These are phyloP conservation scores for Eupleurogrammus muticus DNA, from an alignment of 2,797 vertebrate species.

Conservation along the genomic window DNA sequence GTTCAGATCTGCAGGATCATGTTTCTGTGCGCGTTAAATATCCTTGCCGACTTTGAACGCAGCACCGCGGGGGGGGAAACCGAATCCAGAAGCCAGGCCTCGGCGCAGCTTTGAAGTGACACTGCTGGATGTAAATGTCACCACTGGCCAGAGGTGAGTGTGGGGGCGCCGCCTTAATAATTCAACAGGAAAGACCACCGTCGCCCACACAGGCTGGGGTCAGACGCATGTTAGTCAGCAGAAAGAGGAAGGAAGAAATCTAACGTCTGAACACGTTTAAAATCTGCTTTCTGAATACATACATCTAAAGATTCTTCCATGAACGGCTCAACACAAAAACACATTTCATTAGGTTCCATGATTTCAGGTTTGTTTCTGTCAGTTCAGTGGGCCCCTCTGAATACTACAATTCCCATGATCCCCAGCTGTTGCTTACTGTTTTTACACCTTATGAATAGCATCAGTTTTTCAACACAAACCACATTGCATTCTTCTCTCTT, in stretches of 20 bases:
- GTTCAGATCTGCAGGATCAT: not conserved
- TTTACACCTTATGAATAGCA: too few species aligned
- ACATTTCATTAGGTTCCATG: too few species aligned
- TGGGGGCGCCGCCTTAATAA: not conserved
- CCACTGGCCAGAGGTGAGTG: conserved; percentile 17
- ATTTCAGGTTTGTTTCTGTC: too few species aligned
- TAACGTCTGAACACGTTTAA: not conserved
- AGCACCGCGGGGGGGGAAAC: conserved; percentile 5
- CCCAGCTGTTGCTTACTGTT: too few species aligned
- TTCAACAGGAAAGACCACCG: conserved; percentile 9
- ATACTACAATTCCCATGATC: too few species aligned
- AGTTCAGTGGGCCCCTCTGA: too few species aligned
- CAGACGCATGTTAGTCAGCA: not conserved
- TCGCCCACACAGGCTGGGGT: not conserved
- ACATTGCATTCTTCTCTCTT: too few species aligned
- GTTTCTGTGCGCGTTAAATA: not conserved
- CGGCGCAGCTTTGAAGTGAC: conserved; percentile 9
- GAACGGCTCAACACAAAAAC: too few species aligned
- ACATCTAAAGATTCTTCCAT: too few species aligned
- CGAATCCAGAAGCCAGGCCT: not conserved
- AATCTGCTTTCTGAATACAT: too few species aligned
- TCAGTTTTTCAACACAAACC: too few species aligned
- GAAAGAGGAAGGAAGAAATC: not conserved
- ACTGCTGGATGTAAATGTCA: conserved; percentile 18
- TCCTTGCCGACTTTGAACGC: conserved; percentile 5